Evolutionary conservation across 2,888 invertebrate genomes (phyloP).

Genomic region (Alloplasta piceator): DNA sequence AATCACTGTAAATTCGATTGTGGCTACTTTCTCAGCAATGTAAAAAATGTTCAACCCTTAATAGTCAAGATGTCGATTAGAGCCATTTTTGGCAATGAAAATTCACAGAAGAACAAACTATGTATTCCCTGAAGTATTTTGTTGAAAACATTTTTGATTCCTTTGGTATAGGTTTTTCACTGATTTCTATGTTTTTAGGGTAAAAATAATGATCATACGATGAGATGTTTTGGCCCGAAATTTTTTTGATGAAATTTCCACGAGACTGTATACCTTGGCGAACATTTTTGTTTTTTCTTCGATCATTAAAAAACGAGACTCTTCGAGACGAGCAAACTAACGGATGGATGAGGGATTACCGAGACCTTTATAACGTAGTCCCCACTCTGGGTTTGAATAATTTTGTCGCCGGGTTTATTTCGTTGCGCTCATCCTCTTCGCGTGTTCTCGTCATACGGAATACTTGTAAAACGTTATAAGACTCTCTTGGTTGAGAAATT

Average conservation of each 20-base stretch:
- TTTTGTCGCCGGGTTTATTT: slow-evolving; percentile 40
- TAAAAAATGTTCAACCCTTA: too few species aligned
- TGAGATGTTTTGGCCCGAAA: not conserved
- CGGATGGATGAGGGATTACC: slow-evolving; percentile 57
- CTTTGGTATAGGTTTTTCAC: too few species aligned
- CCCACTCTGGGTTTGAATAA: slow-evolving; percentile 57
- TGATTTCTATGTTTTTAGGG: too few species aligned
- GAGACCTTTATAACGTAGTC: slow-evolving; percentile 62
- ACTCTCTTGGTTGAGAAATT: slow-evolving; percentile 65
- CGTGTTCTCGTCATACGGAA: slow-evolving; percentile 42
- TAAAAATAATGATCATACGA: not conserved
- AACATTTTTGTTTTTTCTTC: slow-evolving; percentile 53
- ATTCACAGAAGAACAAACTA: too few species aligned
- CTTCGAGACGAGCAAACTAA: slow-evolving; percentile 34
- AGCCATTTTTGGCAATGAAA: too few species aligned
- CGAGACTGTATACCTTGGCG: slow-evolving; percentile 47
- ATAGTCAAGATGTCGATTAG: too few species aligned
- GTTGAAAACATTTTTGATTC: too few species aligned
- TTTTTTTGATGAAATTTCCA: not conserved
- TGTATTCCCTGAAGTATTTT: too few species aligned
- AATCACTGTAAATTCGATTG: too few species aligned
- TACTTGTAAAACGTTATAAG: slow-evolving; percentile 24
- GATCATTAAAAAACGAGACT: slow-evolving; percentile 40
- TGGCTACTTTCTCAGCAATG: too few species aligned
- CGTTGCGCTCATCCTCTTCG: slow-evolving; percentile 67